Base-by-base conservation (phyloP, 2,113 vertebrate species). In the Corvus cornix region DNA sequence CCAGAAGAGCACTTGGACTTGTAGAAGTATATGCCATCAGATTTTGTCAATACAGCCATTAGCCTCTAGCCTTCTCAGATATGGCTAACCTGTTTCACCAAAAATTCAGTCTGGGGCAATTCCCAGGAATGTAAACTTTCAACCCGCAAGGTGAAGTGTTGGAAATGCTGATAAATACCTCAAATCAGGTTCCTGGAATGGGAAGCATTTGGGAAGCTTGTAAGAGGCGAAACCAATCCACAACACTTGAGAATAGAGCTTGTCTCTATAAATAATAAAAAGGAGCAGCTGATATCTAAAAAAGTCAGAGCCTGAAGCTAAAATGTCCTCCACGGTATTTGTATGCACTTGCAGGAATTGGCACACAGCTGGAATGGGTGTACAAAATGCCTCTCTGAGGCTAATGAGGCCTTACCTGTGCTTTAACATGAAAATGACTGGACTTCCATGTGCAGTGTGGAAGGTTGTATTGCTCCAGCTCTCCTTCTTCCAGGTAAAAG, bases 231-330 rank as follows among this genome's bases (percentile, higher is more conserved):
- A 97, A 89, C 35, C 73, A 95, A 56, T 44, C 77, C 82, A 91
- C 70, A 93, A 37, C 31, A 81, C 73, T 95, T 5, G 1, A 92
- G 56, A 92, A 87, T 10, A 87, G 56, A 89, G 7, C n/a, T 75
- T 87, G 80, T 74, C 69, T 56, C 60, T 95, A 89, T 93, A 96
- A 95, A 95, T 91, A 95, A 92, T 95, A 56, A 92, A 95, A 95
- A 87, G 44, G 80, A 93, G 64, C 76, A 92, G 80, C 80, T 95
- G 93, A 56, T 95, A 78, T 72, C 87, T 90, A 64, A 95, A 92
- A 84, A 87, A 52, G 39, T 78, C 83, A 60, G 62, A 80, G 18
- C 31, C 46, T 0, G 21, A 83, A 90, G 37, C 51, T 90, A 92
- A 93, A 95, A 90, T 67, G 48, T 60, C 33, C 60, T 72, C 52